Conservation (phyloP, 2,113 vertebrate species). For the Bagarius yarrelli region DNA sequence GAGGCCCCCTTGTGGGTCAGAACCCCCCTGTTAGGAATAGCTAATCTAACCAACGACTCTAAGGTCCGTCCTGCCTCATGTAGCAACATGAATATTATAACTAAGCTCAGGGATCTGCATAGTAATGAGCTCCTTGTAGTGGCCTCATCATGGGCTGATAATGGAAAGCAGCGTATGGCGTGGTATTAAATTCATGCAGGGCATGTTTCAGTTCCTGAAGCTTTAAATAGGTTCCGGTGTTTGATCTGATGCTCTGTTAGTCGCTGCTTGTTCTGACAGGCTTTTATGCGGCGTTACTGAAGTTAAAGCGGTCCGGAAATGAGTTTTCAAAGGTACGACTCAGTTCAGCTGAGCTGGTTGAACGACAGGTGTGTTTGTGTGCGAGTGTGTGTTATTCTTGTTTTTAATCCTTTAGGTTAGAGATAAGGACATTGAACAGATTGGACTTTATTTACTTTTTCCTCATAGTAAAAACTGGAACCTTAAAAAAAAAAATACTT, state of each 20-base stretch:
- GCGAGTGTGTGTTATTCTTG: constrained; percentile 2
- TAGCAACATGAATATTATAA: constrained; percentile 20
- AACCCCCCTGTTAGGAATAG: no score
- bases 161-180: constrained; percentile 6
- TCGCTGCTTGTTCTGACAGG: constrained; percentile 20
- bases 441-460: background rate
- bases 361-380: constrained; percentile 23
- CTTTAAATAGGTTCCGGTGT: constrained; percentile 39
- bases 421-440: background rate
- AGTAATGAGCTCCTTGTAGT: constrained; percentile 31
- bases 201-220: constrained; percentile 11
- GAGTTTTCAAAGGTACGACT: constrained; percentile 34
- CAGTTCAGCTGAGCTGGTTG: background rate
- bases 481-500: no score
- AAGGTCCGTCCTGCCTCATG: background rate
- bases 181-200: background rate
- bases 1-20: no score
- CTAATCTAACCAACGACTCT: background rate
- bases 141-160: constrained; percentile 15
- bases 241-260: constrained; percentile 29
- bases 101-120: constrained; percentile 29
- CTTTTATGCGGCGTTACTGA: constrained; percentile 34
- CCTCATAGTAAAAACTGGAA: background rate
- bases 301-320: constrained; percentile 33
- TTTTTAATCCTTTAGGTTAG: background rate